Percentiles rank a stretch among this genome's conserved stretches.
phyloP scores from a whole-genome alignment of 2,797 vertebrate genomes.

The Xiphorhynchus erythropygius region DNA sequence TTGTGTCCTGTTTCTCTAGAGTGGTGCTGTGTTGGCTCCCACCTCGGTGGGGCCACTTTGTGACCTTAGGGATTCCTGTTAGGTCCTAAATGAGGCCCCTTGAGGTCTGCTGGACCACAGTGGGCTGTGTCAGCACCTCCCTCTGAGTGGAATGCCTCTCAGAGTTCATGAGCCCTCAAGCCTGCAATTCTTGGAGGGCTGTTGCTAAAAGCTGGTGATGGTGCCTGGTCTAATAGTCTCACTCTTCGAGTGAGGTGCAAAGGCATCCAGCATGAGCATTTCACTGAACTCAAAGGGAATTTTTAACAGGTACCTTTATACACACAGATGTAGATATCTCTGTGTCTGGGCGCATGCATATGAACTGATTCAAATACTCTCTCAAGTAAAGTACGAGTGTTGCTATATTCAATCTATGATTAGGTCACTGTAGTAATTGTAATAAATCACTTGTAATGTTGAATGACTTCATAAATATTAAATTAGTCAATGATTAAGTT shows the following conservation, averaged over 20 bases:
- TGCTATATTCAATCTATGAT: not conserved
- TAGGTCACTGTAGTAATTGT: not conserved
- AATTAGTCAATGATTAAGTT: not conserved
- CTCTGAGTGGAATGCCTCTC: not conserved
- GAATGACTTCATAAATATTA: not conserved
- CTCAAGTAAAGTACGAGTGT: not conserved
- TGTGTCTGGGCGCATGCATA: not conserved
- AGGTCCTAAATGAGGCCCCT: not conserved
- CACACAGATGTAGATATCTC: fast-evolving
- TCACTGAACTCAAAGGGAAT: not conserved
- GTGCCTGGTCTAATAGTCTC: not conserved
- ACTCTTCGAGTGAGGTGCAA: not conserved
- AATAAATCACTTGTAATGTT: not conserved
- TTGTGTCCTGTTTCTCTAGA: not conserved
- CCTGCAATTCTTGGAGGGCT: not conserved
- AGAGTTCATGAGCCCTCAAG: not conserved
- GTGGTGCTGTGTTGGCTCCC: not conserved
- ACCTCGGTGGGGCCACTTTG: not conserved
- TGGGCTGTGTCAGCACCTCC: not conserved
- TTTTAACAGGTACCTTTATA: not conserved
- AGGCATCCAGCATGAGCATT: not conserved
- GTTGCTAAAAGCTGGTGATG: fast-evolving
- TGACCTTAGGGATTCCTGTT: not conserved
- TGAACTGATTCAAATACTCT: not conserved
- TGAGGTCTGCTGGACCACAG: not conserved